Evolutionary conservation across 1,140 invertebrate species (phyloP).

Genomic region (Drosophila mojavensis): DNA sequence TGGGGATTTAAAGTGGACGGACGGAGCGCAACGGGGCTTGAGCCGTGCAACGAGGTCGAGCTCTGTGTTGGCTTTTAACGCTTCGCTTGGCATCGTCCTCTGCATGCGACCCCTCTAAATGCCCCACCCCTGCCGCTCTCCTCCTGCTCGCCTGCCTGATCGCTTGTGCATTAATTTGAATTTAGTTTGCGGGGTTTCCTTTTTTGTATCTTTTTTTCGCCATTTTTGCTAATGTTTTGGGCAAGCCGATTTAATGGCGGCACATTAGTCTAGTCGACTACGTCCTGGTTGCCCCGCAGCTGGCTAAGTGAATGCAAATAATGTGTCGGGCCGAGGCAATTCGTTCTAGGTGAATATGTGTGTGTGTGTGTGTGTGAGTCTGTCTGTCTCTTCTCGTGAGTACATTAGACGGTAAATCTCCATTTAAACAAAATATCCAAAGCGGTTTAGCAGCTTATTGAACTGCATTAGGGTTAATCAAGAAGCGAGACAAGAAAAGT

Average conservation of each 20-base stretch:
- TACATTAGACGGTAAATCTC: slow-evolving; percentile 1
- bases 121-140: not conserved
- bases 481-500: too few species aligned
- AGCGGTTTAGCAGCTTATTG: slow-evolving; percentile 7
- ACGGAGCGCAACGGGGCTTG: not conserved
- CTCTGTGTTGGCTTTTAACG: slow-evolving; percentile 59
- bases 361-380: not conserved
- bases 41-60: slow-evolving; percentile 42
- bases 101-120: not conserved
- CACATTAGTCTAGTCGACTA: slow-evolving; percentile 58
- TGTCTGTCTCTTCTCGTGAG: not conserved
- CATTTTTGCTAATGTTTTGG: slow-evolving; percentile 48
- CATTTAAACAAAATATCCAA: not conserved
- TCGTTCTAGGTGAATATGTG: not conserved
- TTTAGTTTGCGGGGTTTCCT: slow-evolving; percentile 48
- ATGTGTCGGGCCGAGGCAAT: slow-evolving; percentile 26
- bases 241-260: slow-evolving; percentile 67
- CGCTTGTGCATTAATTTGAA: slow-evolving; percentile 72
- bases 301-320: slow-evolving; percentile 32
- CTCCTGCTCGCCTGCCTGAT: slow-evolving; percentile 18
- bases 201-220: slow-evolving; percentile 9
- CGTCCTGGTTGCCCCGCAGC: slow-evolving; percentile 12
- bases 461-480: slow-evolving; percentile 13
- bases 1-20: slow-evolving; percentile 1
- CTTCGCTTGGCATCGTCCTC: slow-evolving; percentile 45